Evolutionary conservation across 2,797 vertebrate genomes (phyloP).

Genomic region (Mus minutoides): DNA sequence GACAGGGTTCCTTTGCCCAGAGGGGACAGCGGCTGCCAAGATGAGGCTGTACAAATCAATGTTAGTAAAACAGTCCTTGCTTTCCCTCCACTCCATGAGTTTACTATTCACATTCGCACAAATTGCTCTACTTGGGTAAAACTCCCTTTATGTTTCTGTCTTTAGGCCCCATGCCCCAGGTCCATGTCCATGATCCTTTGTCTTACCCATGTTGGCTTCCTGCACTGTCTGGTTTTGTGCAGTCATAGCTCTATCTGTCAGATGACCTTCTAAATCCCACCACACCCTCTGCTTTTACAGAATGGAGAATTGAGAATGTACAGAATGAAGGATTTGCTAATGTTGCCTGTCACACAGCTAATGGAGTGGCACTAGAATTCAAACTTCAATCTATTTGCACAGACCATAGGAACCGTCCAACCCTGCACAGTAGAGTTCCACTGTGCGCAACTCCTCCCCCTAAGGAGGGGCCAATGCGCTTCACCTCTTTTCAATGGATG

Average conservation of each 20-base stretch:
- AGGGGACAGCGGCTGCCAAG: background rate
- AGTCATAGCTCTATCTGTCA: background rate
- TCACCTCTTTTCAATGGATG: background rate
- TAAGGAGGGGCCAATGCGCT: background rate
- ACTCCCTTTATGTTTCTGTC: background rate
- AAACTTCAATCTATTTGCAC: background rate
- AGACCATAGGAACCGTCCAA: background rate
- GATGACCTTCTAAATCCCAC: background rate
- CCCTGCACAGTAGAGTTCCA: background rate
- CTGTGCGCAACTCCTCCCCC: fast-evolving
- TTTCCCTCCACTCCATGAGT: background rate
- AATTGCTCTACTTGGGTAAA: background rate
- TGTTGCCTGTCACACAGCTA: background rate
- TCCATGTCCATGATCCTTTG: background rate
- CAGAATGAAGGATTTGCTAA: background rate
- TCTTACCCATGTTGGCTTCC: background rate
- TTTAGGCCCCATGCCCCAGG: background rate
- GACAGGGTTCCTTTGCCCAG: background rate
- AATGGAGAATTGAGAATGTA: background rate
- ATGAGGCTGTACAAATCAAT: background rate
- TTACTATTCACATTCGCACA: background rate
- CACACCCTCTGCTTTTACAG: background rate
- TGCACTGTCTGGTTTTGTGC: background rate
- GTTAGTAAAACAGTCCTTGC: background rate
- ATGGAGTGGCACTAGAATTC: background rate